A percentile compares a stretch with the other conserved stretches of the same genome.
Conservation (phyloP, 2,888 invertebrate genomes). For the Cryptophagus acutangulus region DNA sequence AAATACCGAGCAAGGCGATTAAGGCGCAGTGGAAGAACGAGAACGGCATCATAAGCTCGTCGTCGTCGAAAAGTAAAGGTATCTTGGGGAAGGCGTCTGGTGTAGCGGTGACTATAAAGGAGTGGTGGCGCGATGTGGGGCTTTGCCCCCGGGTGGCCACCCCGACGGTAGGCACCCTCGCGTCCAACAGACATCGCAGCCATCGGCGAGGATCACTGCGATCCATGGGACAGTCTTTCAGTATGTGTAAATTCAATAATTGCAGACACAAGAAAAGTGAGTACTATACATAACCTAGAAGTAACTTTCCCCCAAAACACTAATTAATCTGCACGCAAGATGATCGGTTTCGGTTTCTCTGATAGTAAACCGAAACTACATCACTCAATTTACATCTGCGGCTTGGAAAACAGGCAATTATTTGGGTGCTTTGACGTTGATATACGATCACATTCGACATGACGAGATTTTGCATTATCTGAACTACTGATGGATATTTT, state of each 20-base stretch:
- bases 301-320: no score
- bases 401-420: conserved; percentile 6
- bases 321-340: no score
- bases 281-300: no score
- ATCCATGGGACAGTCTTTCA: conserved; percentile 75
- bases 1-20: conserved; percentile 22
- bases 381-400: neutral
- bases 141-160: conserved; percentile 46
- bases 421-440: conserved; percentile 19
- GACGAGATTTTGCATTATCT: no score
- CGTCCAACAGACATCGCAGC: conserved; percentile 30
- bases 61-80: conserved; percentile 21
- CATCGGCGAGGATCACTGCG: conserved; percentile 35
- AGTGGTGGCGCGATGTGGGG: conserved; percentile 52
- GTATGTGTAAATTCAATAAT: conserved; percentile 76
- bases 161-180: conserved; percentile 38
- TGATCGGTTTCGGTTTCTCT: no score
- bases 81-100: conserved; percentile 42
- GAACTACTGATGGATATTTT: no score
- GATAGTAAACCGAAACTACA: neutral
- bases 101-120: conserved; percentile 48
- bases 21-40: conserved; percentile 22
- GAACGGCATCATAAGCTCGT: conserved; percentile 6
- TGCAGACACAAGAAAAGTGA: conserved; percentile 73
- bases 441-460: no score